A percentile compares a stretch with the other conserved stretches of the same genome.
phyloP scores from a whole-genome alignment of 2,888 invertebrate species.

The Polymixis lichenea region DNA sequence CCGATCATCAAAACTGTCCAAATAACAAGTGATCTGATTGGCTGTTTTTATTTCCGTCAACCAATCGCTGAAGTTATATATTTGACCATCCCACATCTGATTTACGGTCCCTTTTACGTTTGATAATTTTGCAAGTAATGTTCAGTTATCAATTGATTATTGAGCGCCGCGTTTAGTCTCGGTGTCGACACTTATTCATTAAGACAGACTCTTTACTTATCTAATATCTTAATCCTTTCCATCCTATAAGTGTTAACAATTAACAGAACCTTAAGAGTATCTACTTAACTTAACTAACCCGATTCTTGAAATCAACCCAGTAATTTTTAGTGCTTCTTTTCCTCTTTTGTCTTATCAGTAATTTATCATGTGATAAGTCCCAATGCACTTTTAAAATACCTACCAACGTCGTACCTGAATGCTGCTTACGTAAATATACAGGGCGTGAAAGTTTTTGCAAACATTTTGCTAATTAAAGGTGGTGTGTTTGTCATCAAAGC shows the following conservation, averaged over 20 bases:
- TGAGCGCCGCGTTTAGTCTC: not conserved
- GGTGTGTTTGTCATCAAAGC: not conserved
- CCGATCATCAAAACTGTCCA: not conserved
- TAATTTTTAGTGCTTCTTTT: too few species aligned
- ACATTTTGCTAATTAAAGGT: not conserved
- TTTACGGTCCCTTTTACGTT: not conserved
- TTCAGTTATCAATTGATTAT: conserved; percentile 12
- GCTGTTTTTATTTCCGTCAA: not conserved
- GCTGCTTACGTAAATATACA: not conserved
- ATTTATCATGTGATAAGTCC: not conserved
- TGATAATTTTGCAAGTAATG: not conserved
- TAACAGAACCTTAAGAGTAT: not conserved
- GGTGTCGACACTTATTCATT: not conserved
- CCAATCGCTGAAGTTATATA: not conserved
- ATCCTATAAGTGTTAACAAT: not conserved
- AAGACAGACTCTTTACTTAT: not conserved
- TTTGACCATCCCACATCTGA: not conserved
- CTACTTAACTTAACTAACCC: not conserved
- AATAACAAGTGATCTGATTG: not conserved
- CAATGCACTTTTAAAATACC: not conserved
- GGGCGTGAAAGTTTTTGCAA: too few species aligned
- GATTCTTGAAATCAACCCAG: not conserved
- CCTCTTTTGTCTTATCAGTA: not conserved
- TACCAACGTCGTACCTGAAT: not conserved
- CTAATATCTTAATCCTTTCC: too few species aligned